phyloP scores from a whole-genome alignment of 92 coral and sea anemone genomes.

The Heteractis magnifica region DNA sequence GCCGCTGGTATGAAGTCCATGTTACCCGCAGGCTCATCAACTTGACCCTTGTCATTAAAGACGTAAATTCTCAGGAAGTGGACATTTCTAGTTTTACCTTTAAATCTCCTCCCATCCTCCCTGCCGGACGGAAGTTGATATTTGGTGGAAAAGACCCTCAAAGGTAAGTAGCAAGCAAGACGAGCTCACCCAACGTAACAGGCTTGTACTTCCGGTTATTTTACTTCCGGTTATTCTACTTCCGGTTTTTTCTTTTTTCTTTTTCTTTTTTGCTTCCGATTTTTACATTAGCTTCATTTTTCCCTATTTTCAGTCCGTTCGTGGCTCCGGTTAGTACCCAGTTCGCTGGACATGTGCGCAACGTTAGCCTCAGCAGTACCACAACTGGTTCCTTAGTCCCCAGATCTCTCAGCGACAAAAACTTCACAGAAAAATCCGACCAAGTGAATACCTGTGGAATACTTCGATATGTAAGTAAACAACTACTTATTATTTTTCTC shows the following conservation, averaged over 20 bases:
- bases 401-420: constrained; percentile 57
- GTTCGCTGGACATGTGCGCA: constrained; percentile 71
- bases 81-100: constrained; percentile 46
- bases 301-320: constrained; percentile 43
- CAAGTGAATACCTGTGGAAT: constrained; percentile 71
- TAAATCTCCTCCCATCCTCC: constrained; percentile 40
- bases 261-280: no score
- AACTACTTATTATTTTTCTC: neutral
- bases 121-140: constrained; percentile 57
- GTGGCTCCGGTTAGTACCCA: constrained; percentile 46
- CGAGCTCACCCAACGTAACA: neutral
- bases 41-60: constrained; percentile 68
- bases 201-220: neutral
- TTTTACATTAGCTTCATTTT: neutral
- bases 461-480: constrained; percentile 60
- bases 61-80: constrained; percentile 51
- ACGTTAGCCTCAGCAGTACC: constrained; percentile 56
- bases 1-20: constrained; percentile 85
- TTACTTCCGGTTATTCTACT: neutral
- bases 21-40: constrained; percentile 79
- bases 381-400: constrained; percentile 41
- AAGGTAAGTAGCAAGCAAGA: constrained; percentile 41
- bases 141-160: constrained; percentile 86
- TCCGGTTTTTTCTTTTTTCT: neutral
- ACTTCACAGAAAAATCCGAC: constrained; percentile 46